A percentile compares a stretch with the other conserved stretches of the same genome.
Evolutionary conservation across 2,888 invertebrate genomes (phyloP).

Genomic region (Meteorus colon): DNA sequence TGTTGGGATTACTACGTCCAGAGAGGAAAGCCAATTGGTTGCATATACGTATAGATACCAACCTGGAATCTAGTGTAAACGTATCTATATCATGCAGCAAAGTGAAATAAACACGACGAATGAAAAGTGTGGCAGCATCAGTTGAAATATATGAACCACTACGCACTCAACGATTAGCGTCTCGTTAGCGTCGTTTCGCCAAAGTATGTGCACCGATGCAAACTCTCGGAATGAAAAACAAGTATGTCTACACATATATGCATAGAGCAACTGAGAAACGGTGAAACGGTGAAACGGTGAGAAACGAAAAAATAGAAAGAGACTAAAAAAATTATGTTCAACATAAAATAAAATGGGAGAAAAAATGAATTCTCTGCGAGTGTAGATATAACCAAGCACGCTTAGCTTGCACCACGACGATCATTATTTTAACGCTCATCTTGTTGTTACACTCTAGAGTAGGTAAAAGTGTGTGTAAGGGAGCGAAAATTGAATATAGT

Average conservation of each 20-base stretch:
- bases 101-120: slow-evolving; percentile 34
- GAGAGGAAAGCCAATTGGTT: too few relatives aligned
- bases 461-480: neutral
- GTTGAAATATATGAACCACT: slow-evolving; percentile 17
- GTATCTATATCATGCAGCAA: slow-evolving; percentile 7
- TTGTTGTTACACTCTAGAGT: slow-evolving; percentile 19
- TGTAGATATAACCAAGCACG: slow-evolving; percentile 19
- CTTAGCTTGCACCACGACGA: slow-evolving; percentile 17
- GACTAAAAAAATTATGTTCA: slow-evolving; percentile 2
- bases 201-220: slow-evolving; percentile 34
- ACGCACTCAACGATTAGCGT: slow-evolving; percentile 34
- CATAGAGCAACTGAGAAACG: slow-evolving; percentile 2
- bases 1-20: too few relatives aligned
- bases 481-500: neutral
- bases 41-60: too few relatives aligned
- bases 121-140: neutral
- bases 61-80: neutral
- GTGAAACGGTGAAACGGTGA: too few relatives aligned
- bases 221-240: slow-evolving; percentile 27
- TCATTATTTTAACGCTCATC: slow-evolving; percentile 35
- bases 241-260: slow-evolving; percentile 7
- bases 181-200: slow-evolving; percentile 33
- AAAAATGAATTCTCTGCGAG: slow-evolving; percentile 2
- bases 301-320: neutral
- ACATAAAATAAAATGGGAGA: slow-evolving; percentile 12